phyloP scores from a whole-genome alignment of 2,113 vertebrate genomes.

The Rhynchomys soricoides region DNA sequence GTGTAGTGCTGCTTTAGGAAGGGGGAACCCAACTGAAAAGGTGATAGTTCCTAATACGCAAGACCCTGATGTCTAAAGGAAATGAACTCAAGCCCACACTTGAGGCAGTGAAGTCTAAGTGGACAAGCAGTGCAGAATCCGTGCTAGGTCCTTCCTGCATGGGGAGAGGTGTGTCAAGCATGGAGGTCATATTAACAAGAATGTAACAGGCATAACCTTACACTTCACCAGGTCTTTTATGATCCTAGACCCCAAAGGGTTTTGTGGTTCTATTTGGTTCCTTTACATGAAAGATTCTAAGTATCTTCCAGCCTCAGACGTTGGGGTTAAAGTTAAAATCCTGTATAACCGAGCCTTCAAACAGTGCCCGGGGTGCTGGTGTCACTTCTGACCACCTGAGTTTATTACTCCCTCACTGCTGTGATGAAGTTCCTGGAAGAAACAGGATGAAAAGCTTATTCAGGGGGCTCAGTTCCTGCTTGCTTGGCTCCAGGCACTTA shows the following conservation, averaged over 20 bases:
- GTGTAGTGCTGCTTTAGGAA: too few species aligned
- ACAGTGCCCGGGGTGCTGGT: background rate
- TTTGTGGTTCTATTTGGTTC: too few species aligned
- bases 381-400: background rate
- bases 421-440: background rate
- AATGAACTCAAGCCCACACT: too few species aligned
- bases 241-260: too few species aligned
- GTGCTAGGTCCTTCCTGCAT: background rate
- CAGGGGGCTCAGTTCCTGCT: background rate
- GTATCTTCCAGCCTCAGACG: fast-evolving
- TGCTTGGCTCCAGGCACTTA: background rate
- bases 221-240: background rate
- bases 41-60: fast-evolving
- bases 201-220: fast-evolving
- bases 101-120: too few species aligned
- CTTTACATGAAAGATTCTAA: too few species aligned
- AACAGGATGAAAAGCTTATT: background rate
- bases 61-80: fast-evolving
- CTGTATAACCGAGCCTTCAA: fast-evolving
- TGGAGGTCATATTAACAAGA: background rate
- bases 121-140: background rate
- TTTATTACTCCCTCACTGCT: background rate
- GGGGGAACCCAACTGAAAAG: fast-evolving
- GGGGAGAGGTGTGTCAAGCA: background rate
- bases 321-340: background rate